Evolutionary conservation across 1,140 invertebrate species (phyloP).

Genomic region (Drosophila baimaii): DNA sequence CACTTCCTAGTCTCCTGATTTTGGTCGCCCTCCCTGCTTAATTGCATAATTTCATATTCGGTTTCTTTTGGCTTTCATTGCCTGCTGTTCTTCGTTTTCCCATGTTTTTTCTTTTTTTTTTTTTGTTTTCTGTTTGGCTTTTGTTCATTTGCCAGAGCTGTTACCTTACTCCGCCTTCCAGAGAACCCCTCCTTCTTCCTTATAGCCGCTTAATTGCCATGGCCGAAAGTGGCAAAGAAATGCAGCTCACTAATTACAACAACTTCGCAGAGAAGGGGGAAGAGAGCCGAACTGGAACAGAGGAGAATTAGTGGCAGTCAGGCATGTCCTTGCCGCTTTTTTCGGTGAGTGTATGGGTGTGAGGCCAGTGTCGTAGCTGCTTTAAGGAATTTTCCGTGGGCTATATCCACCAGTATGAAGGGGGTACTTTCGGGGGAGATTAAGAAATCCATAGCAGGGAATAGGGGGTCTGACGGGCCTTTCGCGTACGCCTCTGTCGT

Average conservation of each 20-base stretch:
- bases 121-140: constrained; percentile 16
- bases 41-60: constrained; percentile 77
- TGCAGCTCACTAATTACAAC: constrained; percentile 80
- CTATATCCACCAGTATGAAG: too few relatives aligned
- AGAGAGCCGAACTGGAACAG: constrained; percentile 32
- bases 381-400: not conserved
- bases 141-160: constrained; percentile 38
- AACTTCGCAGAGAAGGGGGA: constrained; percentile 54
- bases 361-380: not conserved
- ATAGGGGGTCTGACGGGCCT: too few relatives aligned
- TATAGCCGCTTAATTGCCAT: constrained; percentile 71
- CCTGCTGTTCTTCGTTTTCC: not conserved
- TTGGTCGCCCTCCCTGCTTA: constrained; percentile 19
- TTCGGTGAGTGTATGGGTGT: constrained; percentile 16
- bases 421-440: too few relatives aligned
- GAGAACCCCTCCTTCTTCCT: constrained; percentile 4
- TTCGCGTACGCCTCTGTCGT: not conserved
- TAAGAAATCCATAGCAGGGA: too few relatives aligned
- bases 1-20: not conserved
- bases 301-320: constrained; percentile 23
- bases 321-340: constrained; percentile 51
- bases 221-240: constrained; percentile 80
- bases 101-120: too few relatives aligned
- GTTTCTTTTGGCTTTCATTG: constrained; percentile 30
- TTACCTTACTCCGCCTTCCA: not conserved